These are phyloP conservation scores for Pitangus sulphuratus DNA, from an alignment of 2,797 vertebrate species.

Conservation along the genomic window DNA sequence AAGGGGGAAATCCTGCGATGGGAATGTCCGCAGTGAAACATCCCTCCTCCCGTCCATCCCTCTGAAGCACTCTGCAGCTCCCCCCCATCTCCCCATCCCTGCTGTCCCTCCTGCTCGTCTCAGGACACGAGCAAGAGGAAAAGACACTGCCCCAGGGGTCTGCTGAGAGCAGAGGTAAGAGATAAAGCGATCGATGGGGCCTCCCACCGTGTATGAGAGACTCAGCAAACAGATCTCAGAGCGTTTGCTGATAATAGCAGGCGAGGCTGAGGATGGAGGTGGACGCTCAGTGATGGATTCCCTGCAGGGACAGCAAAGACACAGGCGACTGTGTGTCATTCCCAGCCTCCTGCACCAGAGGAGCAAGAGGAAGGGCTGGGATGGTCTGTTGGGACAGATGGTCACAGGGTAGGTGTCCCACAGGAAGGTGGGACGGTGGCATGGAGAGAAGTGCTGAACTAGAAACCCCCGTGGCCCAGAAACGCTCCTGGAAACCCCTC, in stretches of 20 bases:
- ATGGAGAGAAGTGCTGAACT: not conserved
- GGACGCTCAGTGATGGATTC: not conserved
- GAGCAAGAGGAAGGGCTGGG: not conserved
- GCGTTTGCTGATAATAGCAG: not conserved
- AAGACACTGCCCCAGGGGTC: not conserved
- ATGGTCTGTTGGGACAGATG: not conserved
- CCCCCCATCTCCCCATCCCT: accelerated
- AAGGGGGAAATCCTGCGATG: accelerated
- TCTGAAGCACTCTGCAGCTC: not conserved
- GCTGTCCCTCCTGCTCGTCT: not conserved
- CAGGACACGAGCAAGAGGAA: not conserved
- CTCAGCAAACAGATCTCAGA: not conserved
- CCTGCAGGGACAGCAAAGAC: not conserved
- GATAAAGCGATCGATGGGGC: not conserved
- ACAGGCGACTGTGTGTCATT: not conserved
- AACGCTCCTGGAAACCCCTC: not conserved
- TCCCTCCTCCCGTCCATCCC: not conserved
- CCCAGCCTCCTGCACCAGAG: not conserved
- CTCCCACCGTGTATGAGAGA: not conserved
- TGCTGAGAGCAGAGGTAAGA: not conserved
- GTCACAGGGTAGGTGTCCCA: not conserved
- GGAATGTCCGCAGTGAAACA: not conserved
- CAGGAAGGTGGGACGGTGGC: accelerated
- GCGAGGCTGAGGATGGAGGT: not conserved
- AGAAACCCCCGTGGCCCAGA: not conserved